These are phyloP conservation scores for Perithous albicinctus DNA, from an alignment of 2,888 invertebrate species.

Conservation along the genomic window DNA sequence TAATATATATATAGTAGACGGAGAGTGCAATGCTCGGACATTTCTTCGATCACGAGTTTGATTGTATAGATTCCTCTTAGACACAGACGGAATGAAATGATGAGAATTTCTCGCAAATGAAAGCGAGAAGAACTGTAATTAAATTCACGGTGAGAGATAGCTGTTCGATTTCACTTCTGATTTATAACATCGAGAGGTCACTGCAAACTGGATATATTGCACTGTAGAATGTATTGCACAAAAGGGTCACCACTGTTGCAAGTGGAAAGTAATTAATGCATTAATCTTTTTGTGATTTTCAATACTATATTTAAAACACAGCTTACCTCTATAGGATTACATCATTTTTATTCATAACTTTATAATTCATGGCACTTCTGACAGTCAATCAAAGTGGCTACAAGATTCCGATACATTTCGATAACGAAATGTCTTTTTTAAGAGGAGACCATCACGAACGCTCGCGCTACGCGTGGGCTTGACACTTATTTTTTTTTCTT, in stretches of 20 bases:
- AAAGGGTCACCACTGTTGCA: constrained; percentile 2
- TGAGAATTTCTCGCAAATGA: constrained; percentile 59
- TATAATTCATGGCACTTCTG: no score
- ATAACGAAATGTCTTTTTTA: no score
- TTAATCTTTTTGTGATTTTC: constrained; percentile 23
- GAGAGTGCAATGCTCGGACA: constrained; percentile 40
- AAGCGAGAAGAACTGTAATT: constrained; percentile 60
- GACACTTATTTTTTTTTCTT: no score
- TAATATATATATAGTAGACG: constrained; percentile 7
- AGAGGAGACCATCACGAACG: no score
- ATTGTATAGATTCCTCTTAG: constrained; percentile 40
- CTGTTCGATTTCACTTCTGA: constrained; percentile 62
- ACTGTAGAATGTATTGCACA: constrained; percentile 24
- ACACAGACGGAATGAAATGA: constrained; percentile 23
- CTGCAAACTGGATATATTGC: not conserved
- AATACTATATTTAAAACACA: no score
- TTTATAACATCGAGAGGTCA: constrained; percentile 46
- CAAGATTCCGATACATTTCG: no score
- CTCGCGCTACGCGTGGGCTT: no score
- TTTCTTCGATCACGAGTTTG: constrained; percentile 48
- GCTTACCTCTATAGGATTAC: no score
- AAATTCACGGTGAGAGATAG: constrained; percentile 59
- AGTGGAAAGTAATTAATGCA: constrained; percentile 35
- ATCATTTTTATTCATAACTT: no score
- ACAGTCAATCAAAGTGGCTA: no score